phyloP scores from a whole-genome alignment of 2,888 invertebrate species.

The Trissonchulus latispiculum region DNA sequence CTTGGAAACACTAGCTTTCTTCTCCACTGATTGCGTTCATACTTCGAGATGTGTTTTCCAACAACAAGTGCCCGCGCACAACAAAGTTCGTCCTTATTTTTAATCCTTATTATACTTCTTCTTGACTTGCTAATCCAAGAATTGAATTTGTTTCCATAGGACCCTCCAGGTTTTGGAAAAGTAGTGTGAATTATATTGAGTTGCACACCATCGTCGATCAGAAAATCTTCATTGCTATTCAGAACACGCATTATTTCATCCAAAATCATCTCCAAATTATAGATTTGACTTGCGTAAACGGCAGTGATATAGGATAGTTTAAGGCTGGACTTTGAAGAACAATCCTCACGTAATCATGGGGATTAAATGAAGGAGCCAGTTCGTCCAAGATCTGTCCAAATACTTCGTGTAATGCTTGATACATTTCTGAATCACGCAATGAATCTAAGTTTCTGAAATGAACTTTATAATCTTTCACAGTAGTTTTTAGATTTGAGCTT shows the following conservation, averaged over 20 bases:
- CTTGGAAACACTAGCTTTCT: no score
- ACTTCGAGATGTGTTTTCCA: no score
- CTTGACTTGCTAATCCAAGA: no score
- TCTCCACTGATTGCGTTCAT: no score
- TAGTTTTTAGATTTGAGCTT: neutral
- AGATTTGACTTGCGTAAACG: neutral
- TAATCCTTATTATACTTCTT: no score
- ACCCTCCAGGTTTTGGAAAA: neutral
- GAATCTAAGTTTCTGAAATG: neutral
- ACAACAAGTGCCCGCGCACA: no score
- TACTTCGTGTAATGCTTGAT: neutral
- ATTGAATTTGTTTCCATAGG: no score
- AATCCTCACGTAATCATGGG: neutral
- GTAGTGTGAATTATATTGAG: neutral
- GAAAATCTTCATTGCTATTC: neutral
- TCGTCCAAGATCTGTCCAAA: neutral
- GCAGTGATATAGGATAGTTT: neutral
- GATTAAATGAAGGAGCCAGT: neutral
- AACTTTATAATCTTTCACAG: neutral
- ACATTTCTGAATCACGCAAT: neutral
- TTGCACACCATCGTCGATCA: neutral
- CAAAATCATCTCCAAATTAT: neutral
- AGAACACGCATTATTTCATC: neutral
- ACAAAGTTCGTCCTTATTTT: no score
- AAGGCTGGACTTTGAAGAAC: neutral